A percentile compares a stretch with the other conserved stretches of the same genome.
Evolutionary conservation across 2,113 vertebrate genomes (phyloP).

Genomic region (cat (Felis catus)): F.catus_Fca126_mat1.0 CM031414.1:66200501-66201000

Average conservation of each 20-base stretch:
- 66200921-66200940: neutral
- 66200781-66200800: neutral
- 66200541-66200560: neutral
- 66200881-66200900: neutral
- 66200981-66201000: slow-evolving; percentile 29
- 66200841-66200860: neutral
- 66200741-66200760: neutral
- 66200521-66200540: neutral
- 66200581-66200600: neutral
- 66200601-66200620: neutral
- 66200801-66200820: neutral
- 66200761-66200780: neutral
- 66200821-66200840: neutral
- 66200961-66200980: neutral
- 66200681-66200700: neutral
- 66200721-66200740: neutral
- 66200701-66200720: neutral
- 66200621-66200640: neutral
- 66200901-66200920: neutral
- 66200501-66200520: neutral
- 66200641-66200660: neutral
- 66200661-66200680: neutral
- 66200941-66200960: slow-evolving; percentile 13
- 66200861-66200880: neutral
- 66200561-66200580: neutral